phyloP scores from a whole-genome alignment of 2,797 vertebrate species.

The Myiotriccus ornatus region DNA sequence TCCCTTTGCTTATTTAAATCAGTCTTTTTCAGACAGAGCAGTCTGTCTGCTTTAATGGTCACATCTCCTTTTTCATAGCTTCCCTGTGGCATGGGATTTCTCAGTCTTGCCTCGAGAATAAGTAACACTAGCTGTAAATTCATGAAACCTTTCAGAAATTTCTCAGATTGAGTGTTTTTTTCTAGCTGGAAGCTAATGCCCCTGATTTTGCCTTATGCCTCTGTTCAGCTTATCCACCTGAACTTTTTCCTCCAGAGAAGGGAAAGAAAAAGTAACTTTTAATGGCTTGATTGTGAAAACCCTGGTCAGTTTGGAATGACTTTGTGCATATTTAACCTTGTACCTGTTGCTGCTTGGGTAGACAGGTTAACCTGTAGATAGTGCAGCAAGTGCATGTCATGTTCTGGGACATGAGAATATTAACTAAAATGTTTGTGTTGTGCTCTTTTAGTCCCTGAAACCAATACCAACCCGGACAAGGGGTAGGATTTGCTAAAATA shows the following conservation, averaged over 20 bases:
- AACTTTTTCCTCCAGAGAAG: neutral
- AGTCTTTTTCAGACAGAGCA: neutral
- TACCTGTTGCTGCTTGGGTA: neutral
- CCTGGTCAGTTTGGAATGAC: neutral
- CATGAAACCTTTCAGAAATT: neutral
- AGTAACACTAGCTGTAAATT: neutral
- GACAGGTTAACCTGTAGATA: neutral
- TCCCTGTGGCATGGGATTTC: neutral
- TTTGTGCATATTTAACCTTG: neutral
- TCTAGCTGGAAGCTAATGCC: neutral
- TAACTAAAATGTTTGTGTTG: neutral
- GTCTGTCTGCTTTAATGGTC: neutral
- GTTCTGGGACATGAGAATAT: neutral
- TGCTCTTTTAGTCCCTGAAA: neutral
- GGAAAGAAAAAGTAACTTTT: neutral
- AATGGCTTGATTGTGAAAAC: neutral
- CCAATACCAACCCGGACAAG: fast-evolving
- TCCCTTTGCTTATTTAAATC: slow-evolving; percentile 3
- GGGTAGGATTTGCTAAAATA: neutral
- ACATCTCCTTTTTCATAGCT: neutral
- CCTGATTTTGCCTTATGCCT: neutral
- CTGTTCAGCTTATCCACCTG: neutral
- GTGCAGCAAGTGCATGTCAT: neutral
- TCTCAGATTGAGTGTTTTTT: neutral
- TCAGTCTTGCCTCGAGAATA: neutral